These are phyloP conservation scores for Baccha elongata DNA, from an alignment of 2,888 invertebrate species.

Conservation along the genomic window DNA sequence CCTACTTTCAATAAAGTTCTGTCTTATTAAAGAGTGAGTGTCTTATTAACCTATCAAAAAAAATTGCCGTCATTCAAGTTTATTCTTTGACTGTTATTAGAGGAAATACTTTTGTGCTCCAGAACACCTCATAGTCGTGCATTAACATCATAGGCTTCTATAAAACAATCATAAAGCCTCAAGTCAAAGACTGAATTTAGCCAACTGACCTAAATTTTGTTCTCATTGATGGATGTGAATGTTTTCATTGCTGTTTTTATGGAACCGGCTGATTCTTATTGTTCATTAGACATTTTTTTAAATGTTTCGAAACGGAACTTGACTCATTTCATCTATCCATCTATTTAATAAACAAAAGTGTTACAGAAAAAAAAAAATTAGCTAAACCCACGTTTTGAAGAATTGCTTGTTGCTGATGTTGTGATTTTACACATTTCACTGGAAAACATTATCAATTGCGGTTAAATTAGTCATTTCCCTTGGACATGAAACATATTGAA, in stretches of 20 bases:
- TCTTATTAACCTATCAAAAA: conserved; percentile 30
- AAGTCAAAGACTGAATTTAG: conserved; percentile 33
- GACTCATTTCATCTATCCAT: conserved; percentile 33
- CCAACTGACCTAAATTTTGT: conserved; percentile 40
- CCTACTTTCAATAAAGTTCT: conserved; percentile 50
- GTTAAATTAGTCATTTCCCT: background rate
- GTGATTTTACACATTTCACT: background rate
- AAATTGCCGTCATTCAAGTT: conserved; percentile 10
- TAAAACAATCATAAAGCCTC: conserved; percentile 28
- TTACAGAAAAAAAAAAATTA: conserved; percentile 1
- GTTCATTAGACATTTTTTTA: conserved; percentile 21
- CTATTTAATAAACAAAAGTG: background rate
- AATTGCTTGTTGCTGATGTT: conserved; percentile 26
- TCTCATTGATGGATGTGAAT: conserved; percentile 16
- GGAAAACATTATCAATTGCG: background rate
- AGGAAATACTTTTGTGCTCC: background rate
- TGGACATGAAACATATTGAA: background rate
- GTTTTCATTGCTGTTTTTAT: conserved; percentile 16
- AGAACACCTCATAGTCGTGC: conserved; percentile 23
- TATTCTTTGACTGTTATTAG: background rate
- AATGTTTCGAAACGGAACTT: conserved; percentile 4
- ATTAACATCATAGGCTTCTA: background rate
- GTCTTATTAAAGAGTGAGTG: background rate
- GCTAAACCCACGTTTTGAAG: conserved; percentile 29
- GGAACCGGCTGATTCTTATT: conserved; percentile 36